Percentiles rank a stretch among this genome's conserved stretches.
These are phyloP conservation scores for Drosophila insularis DNA, from an alignment of 1,140 invertebrate genomes.

Conservation along the genomic window DNA sequence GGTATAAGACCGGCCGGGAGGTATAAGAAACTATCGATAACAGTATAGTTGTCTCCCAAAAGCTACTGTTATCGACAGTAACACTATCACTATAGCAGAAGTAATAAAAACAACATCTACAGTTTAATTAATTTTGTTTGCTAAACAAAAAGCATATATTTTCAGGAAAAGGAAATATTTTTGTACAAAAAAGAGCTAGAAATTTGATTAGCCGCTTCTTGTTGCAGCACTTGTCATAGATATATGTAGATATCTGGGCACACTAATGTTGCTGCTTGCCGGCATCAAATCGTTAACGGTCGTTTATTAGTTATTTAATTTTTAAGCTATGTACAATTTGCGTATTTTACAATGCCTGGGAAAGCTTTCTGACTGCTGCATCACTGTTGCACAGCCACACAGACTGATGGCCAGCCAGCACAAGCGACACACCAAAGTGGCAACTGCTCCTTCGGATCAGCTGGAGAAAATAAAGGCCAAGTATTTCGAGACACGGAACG, in stretches of 20 bases:
- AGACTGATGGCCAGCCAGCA: conserved; percentile 50
- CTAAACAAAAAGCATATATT: no score
- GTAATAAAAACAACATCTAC: no score
- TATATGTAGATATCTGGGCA: neutral
- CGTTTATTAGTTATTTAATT: neutral
- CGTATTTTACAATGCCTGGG: conserved; percentile 36
- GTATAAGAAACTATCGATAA: no score
- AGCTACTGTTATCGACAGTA: no score
- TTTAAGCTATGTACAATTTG: conserved; percentile 50
- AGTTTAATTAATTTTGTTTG: no score
- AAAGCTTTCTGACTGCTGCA: neutral
- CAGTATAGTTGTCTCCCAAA: no score
- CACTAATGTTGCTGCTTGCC: neutral
- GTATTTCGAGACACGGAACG: conserved; percentile 38
- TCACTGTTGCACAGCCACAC: neutral
- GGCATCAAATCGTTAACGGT: conserved; percentile 7
- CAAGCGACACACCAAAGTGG: conserved; percentile 46
- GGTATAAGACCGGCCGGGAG: no score
- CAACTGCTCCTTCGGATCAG: conserved; percentile 42
- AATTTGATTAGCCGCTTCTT: neutral
- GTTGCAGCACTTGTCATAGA: neutral
- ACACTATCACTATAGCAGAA: no score
- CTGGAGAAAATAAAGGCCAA: conserved; percentile 51
- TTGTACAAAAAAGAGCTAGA: neutral
- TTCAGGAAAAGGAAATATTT: no score